These are phyloP conservation scores for Chelonus formosanus DNA, from an alignment of 2,888 invertebrate genomes.

Conservation along the genomic window DNA sequence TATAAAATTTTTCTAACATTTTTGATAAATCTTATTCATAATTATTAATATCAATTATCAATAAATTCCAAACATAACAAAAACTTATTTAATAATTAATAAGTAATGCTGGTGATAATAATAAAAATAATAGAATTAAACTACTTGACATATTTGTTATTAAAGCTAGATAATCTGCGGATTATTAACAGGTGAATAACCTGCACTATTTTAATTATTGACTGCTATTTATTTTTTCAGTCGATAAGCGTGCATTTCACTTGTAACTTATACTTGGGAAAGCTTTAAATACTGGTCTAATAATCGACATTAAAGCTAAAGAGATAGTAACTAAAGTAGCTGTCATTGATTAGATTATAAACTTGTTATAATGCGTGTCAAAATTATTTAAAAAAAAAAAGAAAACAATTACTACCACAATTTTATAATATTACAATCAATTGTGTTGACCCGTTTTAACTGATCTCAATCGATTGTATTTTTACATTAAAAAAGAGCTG, in stretches of 20 bases:
- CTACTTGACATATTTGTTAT: neutral
- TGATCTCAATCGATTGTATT: neutral
- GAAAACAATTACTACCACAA: neutral
- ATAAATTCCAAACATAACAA: too few species aligned
- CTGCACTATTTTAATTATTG: constrained; percentile 1
- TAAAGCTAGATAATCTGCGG: constrained; percentile 17
- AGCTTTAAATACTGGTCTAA: too few species aligned
- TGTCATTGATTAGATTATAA: too few species aligned
- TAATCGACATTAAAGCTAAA: too few species aligned
- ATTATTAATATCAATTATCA: too few species aligned
- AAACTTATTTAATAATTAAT: too few species aligned
- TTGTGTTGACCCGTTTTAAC: neutral
- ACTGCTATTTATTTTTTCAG: neutral
- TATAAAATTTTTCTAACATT: neutral
- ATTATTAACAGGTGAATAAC: constrained; percentile 25
- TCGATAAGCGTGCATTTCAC: neutral
- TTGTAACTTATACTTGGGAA: neutral
- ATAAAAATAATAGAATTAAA: too few species aligned
- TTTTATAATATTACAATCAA: neutral
- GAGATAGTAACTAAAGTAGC: too few species aligned
- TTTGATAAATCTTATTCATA: too few species aligned
- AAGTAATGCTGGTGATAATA: too few species aligned
- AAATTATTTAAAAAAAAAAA: too few species aligned
- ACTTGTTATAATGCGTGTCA: too few species aligned
- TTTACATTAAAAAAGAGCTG: neutral